phyloP scores from a whole-genome alignment of 1,140 invertebrate genomes.

The Macrocentrus cingulum region DNA sequence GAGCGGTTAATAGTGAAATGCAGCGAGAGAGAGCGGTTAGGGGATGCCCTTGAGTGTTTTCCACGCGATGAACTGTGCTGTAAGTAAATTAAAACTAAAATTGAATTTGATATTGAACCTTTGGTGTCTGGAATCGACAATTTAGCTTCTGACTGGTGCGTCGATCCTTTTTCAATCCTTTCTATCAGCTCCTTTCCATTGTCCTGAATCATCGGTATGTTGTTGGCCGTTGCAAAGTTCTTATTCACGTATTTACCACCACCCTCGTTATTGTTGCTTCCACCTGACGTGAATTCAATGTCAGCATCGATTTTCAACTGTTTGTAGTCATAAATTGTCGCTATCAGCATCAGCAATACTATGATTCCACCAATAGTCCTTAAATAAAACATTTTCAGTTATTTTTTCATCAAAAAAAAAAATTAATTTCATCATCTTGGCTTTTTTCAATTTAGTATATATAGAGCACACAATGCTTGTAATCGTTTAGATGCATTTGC shows the following conservation, averaged over 20 bases:
- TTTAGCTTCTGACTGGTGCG: conserved; percentile 27
- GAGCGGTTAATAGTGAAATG: too few species aligned
- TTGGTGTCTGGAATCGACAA: conserved; percentile 2
- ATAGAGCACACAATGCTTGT: too few species aligned
- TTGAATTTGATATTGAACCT: not conserved
- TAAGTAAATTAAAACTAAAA: not conserved
- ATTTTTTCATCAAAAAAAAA: not conserved
- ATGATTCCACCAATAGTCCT: conserved; percentile 57
- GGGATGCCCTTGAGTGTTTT: too few species aligned
- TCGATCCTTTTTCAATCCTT: conserved; percentile 39
- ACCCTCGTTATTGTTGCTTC: conserved; percentile 55
- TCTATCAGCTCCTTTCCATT: conserved; percentile 51
- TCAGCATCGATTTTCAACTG: conserved; percentile 38
- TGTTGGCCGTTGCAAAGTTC: conserved; percentile 41
- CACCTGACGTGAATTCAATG: conserved; percentile 42
- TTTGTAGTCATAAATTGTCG: conserved; percentile 61
- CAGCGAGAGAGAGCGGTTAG: too few species aligned
- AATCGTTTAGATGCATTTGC: too few species aligned
- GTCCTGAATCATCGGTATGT: conserved; percentile 40
- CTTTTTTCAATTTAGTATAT: too few species aligned
- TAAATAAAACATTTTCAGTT: conserved; percentile 33
- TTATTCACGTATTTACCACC: conserved; percentile 45
- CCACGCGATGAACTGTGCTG: not conserved
- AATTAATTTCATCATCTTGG: not conserved
- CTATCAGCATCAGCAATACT: conserved; percentile 62